phyloP scores from a whole-genome alignment of 2,113 vertebrate species.

The Brachypteracias leptosomus region DNA sequence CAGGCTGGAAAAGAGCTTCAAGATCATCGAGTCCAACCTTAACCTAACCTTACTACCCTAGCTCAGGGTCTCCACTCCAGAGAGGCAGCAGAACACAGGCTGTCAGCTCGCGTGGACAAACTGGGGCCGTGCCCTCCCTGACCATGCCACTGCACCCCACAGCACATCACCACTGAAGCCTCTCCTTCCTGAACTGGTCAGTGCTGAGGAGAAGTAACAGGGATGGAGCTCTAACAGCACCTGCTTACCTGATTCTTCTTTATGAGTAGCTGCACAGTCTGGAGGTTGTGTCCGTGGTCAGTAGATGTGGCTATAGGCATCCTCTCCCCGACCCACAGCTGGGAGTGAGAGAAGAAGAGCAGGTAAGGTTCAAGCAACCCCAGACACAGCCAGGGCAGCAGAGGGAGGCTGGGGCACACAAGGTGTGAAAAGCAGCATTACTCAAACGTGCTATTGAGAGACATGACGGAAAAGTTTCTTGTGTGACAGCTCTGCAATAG shows the following conservation, averaged over 20 bases:
- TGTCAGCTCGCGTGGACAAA: background rate
- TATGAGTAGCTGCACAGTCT: conserved; percentile 95
- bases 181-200: background rate
- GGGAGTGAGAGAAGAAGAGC: background rate
- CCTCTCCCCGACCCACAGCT: conserved; percentile 90
- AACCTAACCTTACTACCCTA: too few relatives aligned
- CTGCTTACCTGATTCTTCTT: conserved; percentile 93
- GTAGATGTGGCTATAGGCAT: conserved; percentile 92
- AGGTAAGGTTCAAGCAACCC: background rate
- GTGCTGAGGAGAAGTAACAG: background rate
- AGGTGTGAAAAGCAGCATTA: background rate
- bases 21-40: too few relatives aligned
- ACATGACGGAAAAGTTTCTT: background rate
- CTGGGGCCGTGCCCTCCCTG: background rate
- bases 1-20: too few relatives aligned
- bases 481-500: background rate
- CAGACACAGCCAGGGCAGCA: background rate
- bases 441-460: background rate
- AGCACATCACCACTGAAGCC: background rate
- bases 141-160: background rate
- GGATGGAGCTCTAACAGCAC: background rate
- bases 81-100: background rate
- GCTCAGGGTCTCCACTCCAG: background rate
- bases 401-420: background rate
- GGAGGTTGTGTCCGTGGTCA: conserved; percentile 94